A percentile compares a stretch with the other conserved stretches of the same genome.
Conservation (phyloP, 2,888 invertebrate genomes). For the Sisyra nigra region DNA sequence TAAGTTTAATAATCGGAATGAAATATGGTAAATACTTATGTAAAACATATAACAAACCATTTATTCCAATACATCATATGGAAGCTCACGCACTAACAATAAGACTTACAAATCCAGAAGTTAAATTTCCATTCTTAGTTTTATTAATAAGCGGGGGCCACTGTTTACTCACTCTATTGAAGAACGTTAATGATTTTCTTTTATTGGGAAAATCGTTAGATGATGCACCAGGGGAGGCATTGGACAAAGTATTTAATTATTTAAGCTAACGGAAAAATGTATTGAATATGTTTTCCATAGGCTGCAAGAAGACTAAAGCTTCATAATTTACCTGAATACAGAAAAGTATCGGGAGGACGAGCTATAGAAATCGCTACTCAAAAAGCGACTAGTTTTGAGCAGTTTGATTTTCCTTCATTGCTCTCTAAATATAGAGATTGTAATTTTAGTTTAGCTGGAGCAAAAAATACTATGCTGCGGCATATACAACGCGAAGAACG, state of each 20-base stretch:
- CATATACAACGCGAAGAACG: conserved; percentile 41
- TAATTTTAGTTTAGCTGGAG: conserved; percentile 81
- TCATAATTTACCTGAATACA: conserved; percentile 55
- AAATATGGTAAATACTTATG: conserved; percentile 68
- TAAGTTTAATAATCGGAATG: conserved; percentile 66
- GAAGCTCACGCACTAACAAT: conserved; percentile 91
- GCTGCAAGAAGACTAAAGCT: conserved; percentile 70
- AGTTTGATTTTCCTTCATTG: conserved; percentile 50
- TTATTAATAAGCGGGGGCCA: conserved; percentile 90
- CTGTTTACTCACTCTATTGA: conserved; percentile 61
- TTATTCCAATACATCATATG: conserved; percentile 98
- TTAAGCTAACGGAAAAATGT: conserved; percentile 5
- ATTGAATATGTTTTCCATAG: conserved; percentile 24
- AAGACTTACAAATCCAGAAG: conserved; percentile 48
- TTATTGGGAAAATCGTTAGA: conserved; percentile 67
- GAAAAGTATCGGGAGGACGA: conserved; percentile 62
- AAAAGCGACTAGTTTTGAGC: conserved; percentile 40
- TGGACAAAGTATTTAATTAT: conserved; percentile 58
- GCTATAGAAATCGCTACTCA: conserved; percentile 72
- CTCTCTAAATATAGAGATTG: conserved; percentile 55
- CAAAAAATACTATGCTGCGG: conserved; percentile 43
- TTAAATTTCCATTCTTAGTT: conserved; percentile 78
- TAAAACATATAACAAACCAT: conserved; percentile 47
- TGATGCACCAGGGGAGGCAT: conserved; percentile 84
- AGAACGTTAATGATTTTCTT: conserved; percentile 55